Evolutionary conservation across 2,113 vertebrate species (phyloP).

Genomic region (Charadrius vociferus): DNA sequence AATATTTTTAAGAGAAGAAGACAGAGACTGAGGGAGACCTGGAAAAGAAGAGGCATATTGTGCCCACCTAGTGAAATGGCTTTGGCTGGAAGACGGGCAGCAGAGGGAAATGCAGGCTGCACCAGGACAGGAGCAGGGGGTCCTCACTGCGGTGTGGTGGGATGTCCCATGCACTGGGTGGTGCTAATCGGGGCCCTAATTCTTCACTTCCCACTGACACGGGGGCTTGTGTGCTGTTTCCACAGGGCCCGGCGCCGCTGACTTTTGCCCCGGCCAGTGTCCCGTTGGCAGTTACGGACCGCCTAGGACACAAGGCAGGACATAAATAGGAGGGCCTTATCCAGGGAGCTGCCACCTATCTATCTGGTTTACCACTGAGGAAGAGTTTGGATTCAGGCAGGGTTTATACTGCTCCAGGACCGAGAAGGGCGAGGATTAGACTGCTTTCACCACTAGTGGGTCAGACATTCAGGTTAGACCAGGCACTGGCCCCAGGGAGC

Average conservation of each 20-base stretch:
- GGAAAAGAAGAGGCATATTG: not conserved
- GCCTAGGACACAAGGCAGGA: not conserved
- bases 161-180: accelerated
- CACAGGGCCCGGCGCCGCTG: not conserved
- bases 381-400: not conserved
- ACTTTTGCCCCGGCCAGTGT: not conserved
- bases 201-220: not conserved
- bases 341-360: accelerated
- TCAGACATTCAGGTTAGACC: not conserved
- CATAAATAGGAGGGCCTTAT: accelerated
- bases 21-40: not conserved
- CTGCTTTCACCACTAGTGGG: not conserved
- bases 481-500: not conserved
- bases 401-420: not conserved
- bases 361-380: not conserved
- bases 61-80: not conserved
- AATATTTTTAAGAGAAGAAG: not conserved
- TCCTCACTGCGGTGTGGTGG: accelerated
- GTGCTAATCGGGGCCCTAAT: not conserved
- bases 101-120: not conserved
- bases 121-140: not conserved
- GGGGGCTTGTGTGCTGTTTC: not conserved
- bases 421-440: not conserved
- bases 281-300: not conserved
- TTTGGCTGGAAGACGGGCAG: not conserved